These are phyloP conservation scores for Hemistola chrysoprasaria DNA, from an alignment of 2,888 invertebrate genomes.

Conservation along the genomic window DNA sequence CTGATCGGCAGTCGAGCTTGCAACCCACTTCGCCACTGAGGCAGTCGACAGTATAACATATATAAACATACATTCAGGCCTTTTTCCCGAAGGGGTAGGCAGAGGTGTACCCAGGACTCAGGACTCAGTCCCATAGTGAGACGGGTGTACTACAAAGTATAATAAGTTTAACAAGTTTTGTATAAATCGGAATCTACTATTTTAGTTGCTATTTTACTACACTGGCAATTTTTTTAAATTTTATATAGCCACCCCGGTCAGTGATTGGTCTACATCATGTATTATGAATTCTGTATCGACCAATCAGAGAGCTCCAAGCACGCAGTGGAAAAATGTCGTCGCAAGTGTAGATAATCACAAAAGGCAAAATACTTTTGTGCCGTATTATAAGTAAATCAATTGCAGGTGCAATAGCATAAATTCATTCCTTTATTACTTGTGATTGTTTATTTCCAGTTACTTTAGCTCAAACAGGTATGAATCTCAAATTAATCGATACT, in stretches of 20 bases:
- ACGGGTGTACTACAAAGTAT: too few relatives aligned
- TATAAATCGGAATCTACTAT: conserved; percentile 19
- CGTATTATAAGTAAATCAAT: conserved; percentile 38
- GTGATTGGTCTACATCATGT: conserved; percentile 40
- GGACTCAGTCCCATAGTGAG: too few relatives aligned
- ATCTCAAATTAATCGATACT: conserved; percentile 37
- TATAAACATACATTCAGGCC: too few relatives aligned
- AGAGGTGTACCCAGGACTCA: too few relatives aligned
- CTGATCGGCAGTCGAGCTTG: too few relatives aligned
- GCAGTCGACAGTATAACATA: too few relatives aligned
- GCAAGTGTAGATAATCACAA: conserved; percentile 45
- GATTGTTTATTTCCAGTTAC: conserved; percentile 22
- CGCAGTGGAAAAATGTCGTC: conserved; percentile 72
- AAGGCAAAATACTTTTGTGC: conserved; percentile 37
- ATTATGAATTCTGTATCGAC: conserved; percentile 34
- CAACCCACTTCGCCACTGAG: too few relatives aligned
- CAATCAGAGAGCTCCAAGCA: conserved; percentile 66
- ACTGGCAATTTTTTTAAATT: conserved; percentile 26
- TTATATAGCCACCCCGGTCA: conserved; percentile 28
- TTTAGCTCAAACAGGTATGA: conserved; percentile 40
- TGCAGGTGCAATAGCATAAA: conserved; percentile 45
- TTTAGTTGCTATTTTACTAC: background rate
- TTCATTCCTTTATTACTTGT: conserved; percentile 19
- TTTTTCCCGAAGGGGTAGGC: too few relatives aligned
- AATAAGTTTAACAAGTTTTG: too few relatives aligned